Evolutionary conservation across 2,797 vertebrate species (phyloP).

Genomic region (Brachymystax lenok): DNA sequence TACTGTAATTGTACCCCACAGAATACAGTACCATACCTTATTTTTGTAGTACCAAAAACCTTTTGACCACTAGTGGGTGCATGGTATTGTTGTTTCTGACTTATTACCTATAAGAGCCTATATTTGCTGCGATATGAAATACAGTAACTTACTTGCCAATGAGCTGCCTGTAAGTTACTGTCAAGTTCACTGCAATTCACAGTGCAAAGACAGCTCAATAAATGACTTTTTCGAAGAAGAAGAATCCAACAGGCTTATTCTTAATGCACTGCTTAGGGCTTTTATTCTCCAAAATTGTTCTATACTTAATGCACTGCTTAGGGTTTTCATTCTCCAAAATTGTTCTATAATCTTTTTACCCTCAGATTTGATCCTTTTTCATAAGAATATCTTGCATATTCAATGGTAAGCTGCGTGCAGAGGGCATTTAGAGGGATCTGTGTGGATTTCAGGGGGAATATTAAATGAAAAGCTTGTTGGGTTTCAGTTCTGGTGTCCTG

Average conservation of each 20-base stretch:
- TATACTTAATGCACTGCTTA: not conserved
- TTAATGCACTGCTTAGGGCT: not conserved
- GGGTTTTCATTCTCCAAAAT: not conserved
- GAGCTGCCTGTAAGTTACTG: too few relatives aligned
- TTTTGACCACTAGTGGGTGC: too few relatives aligned
- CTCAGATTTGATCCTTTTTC: not conserved
- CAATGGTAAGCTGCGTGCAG: conserved; percentile 16
- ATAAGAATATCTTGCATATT: conserved; percentile 5
- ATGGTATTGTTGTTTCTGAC: too few relatives aligned
- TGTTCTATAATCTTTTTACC: not conserved
- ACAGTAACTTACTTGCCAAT: too few relatives aligned
- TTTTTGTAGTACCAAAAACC: too few relatives aligned
- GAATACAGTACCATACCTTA: too few relatives aligned
- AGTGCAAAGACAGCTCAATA: too few relatives aligned
- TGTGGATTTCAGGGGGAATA: conserved; percentile 34
- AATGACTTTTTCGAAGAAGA: too few relatives aligned
- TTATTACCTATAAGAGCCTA: too few relatives aligned
- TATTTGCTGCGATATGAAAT: too few relatives aligned
- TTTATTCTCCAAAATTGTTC: not conserved
- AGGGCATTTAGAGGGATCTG: conserved; percentile 19
- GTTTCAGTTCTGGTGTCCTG: conserved; percentile 11
- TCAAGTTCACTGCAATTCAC: too few relatives aligned
- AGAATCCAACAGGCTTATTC: not conserved
- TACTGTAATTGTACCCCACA: too few relatives aligned
- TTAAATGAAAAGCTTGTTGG: conserved; percentile 32